Conservation (phyloP, 1,140 invertebrate species). For the Eriosoma lanigerum region DNA sequence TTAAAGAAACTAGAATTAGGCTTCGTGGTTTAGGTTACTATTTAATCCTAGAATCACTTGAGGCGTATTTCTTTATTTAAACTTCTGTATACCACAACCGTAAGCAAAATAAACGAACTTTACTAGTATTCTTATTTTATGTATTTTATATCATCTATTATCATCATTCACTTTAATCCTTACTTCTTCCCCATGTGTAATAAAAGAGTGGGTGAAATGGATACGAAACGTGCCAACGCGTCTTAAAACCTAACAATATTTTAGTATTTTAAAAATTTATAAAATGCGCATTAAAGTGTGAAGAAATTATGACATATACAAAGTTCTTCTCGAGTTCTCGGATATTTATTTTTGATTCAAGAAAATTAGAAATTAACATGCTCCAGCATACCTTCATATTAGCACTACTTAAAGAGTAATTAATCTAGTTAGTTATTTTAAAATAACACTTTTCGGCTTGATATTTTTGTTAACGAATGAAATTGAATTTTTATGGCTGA, state of each 20-base stretch:
- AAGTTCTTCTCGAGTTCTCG: conserved; percentile 44
- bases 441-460: conserved; percentile 32
- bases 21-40: too few relatives aligned
- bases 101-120: background rate
- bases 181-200: background rate
- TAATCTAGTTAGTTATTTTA: conserved; percentile 39
- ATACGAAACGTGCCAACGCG: background rate
- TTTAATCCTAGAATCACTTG: too few relatives aligned
- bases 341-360: conserved; percentile 22
- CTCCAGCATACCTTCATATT: conserved; percentile 34
- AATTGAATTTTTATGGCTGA: conserved; percentile 42
- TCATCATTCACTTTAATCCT: background rate
- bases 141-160: too few relatives aligned
- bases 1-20: too few relatives aligned
- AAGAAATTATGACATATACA: background rate
- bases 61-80: background rate
- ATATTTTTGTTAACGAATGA: conserved; percentile 37
- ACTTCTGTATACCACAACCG: background rate
- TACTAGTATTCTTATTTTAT: conserved; percentile 7
- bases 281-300: conserved; percentile 16
- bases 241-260: background rate
- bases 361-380: conserved; percentile 28
- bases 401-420: conserved; percentile 25
- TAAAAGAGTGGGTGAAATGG: background rate
- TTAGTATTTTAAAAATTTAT: background rate